These are phyloP conservation scores for Forbesichthys papilliferus DNA, from an alignment of 2,113 vertebrate species.

Conservation along the genomic window DNA sequence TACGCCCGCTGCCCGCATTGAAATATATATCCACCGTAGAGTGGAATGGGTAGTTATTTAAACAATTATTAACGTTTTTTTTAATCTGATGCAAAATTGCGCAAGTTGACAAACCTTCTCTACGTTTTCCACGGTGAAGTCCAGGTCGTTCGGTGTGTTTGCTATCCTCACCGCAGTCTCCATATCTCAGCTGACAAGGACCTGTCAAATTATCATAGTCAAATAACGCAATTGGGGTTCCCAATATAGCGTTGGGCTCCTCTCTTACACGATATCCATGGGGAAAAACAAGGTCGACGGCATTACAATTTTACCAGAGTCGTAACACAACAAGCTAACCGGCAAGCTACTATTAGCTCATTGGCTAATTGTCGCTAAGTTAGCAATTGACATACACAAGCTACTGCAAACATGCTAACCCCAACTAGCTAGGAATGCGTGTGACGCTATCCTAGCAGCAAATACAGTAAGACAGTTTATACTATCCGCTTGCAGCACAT, in stretches of 20 bases:
- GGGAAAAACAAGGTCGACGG: neutral
- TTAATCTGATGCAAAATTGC: neutral
- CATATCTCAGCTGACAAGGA: conserved; percentile 66
- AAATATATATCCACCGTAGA: neutral
- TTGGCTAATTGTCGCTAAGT: conserved; percentile 32
- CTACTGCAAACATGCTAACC: conserved; percentile 50
- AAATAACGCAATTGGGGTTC: conserved; percentile 29
- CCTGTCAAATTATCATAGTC: conserved; percentile 68
- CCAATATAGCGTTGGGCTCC: no score
- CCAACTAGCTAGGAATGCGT: conserved; percentile 50
- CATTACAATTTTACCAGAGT: neutral
- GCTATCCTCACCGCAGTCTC: conserved; percentile 73
- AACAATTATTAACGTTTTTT: no score
- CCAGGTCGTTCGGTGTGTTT: conserved; percentile 77
- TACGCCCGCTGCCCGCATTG: conserved; percentile 1
- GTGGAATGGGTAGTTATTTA: no score
- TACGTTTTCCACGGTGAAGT: conserved; percentile 96
- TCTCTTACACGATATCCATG: neutral
- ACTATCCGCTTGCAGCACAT: neutral
- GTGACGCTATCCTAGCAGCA: conserved; percentile 14
- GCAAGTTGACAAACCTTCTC: conserved; percentile 83
- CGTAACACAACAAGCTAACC: conserved; percentile 50
- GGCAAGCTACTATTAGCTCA: conserved; percentile 60
- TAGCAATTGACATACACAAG: conserved; percentile 16
- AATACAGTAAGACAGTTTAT: neutral